phyloP scores from a whole-genome alignment of 2,888 invertebrate genomes.

The Anticlea derivata region DNA sequence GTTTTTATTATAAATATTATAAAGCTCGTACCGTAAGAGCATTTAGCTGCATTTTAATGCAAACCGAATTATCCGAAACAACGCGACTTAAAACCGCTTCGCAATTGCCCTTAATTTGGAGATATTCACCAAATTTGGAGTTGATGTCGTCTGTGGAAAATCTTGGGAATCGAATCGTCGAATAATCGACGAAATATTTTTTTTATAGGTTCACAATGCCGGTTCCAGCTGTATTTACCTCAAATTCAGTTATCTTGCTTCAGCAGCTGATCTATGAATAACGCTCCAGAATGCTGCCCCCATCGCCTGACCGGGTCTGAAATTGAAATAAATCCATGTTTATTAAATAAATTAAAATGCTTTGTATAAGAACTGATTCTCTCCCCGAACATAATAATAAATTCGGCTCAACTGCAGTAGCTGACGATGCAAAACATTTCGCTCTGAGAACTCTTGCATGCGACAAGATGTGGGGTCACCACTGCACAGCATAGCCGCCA shows the following conservation, averaged over 20 bases:
- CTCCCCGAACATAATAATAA: conserved; percentile 10
- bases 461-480: conserved; percentile 5
- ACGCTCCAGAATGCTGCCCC: background rate
- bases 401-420: conserved; percentile 11
- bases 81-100: too few relatives aligned
- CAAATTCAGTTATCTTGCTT: background rate
- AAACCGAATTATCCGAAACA: too few relatives aligned
- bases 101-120: too few relatives aligned
- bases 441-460: conserved; percentile 10
- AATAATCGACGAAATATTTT: too few relatives aligned
- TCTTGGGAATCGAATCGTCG: too few relatives aligned
- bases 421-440: conserved; percentile 24
- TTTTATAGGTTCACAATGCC: too few relatives aligned
- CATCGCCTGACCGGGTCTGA: background rate
- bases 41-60: too few relatives aligned
- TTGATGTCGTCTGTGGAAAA: too few relatives aligned
- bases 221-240: conserved; percentile 4
- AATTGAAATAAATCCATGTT: conserved; percentile 6
- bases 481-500: background rate
- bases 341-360: too few relatives aligned
- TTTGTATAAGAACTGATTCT: background rate
- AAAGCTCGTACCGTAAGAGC: too few relatives aligned
- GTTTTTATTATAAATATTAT: too few relatives aligned
- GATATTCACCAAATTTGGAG: too few relatives aligned
- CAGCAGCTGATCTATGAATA: background rate